Conservation (phyloP, 2,113 vertebrate genomes). For the Ctenomys sociabilis region DNA sequence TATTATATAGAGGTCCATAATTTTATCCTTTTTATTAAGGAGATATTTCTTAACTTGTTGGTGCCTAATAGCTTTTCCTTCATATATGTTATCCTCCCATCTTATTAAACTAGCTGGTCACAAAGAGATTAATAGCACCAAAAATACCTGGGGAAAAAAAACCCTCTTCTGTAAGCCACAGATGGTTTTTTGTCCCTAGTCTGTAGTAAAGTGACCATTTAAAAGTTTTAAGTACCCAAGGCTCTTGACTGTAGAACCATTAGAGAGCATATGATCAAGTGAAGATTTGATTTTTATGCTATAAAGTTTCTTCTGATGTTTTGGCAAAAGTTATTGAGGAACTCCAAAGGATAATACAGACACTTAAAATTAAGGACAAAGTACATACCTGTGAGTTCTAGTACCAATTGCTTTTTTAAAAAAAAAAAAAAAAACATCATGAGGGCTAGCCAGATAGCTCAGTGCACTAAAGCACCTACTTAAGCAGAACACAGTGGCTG, state of each 20-base stretch:
- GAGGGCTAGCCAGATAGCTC: too few species aligned
- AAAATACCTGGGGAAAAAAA: not conserved
- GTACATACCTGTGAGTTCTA: not conserved
- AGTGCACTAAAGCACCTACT: too few species aligned
- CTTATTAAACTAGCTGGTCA: slow-evolving; percentile 24
- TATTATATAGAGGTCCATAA: not conserved
- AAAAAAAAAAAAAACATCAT: too few species aligned
- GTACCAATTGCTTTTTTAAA: slow-evolving; percentile 14
- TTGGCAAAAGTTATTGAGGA: not conserved
- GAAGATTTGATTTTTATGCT: slow-evolving; percentile 27
- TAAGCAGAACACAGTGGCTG: too few species aligned
- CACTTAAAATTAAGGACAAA: not conserved
- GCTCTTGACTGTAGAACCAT: not conserved
- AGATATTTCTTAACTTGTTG: slow-evolving; percentile 67
- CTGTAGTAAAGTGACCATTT: not conserved
- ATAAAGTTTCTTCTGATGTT: not conserved
- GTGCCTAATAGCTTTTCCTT: not conserved
- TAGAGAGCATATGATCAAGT: not conserved
- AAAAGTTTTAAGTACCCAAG: not conserved
- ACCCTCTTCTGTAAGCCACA: not conserved
- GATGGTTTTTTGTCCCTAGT: not conserved
- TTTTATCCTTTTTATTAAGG: slow-evolving; percentile 61
- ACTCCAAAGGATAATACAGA: not conserved
- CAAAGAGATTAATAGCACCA: slow-evolving; percentile 34
- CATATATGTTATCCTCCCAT: slow-evolving; percentile 1